phyloP scores from a whole-genome alignment of 1,140 invertebrate species.

The Elysia chlorotica region DNA sequence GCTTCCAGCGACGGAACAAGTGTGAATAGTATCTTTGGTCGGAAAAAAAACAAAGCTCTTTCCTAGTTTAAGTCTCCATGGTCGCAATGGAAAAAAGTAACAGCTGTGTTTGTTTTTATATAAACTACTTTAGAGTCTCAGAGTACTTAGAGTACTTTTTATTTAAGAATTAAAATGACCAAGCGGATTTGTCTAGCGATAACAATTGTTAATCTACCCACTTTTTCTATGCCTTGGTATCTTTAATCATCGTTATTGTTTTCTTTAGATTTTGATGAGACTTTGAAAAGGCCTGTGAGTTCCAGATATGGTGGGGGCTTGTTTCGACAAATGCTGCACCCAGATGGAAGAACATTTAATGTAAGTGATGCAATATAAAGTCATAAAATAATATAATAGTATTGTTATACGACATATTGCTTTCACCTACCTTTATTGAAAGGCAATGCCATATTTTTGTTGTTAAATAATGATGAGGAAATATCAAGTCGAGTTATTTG shows the following conservation, averaged over 20 bases:
- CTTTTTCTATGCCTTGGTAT: conserved; percentile 5
- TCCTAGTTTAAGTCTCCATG: too few relatives aligned
- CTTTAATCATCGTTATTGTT: too few relatives aligned
- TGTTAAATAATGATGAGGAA: too few relatives aligned
- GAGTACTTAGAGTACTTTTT: background rate
- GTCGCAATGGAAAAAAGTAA: background rate
- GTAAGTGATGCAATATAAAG: conserved; percentile 35
- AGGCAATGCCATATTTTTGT: too few relatives aligned
- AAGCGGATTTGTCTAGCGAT: background rate
- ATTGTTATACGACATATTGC: background rate
- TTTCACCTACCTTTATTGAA: too few relatives aligned
- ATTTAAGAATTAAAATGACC: background rate
- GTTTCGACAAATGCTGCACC: conserved; percentile 48
- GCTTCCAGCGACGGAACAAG: background rate
- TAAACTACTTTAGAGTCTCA: background rate
- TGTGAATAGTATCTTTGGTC: too few relatives aligned
- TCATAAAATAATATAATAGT: background rate
- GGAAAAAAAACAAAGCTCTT: too few relatives aligned
- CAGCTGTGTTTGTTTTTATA: background rate
- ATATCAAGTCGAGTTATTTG: too few relatives aligned
- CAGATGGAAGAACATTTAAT: conserved; percentile 57
- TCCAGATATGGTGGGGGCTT: conserved; percentile 53
- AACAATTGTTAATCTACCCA: background rate
- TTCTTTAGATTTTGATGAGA: conserved; percentile 57
- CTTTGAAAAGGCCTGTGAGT: conserved; percentile 53